Evolutionary conservation across 1,140 invertebrate genomes (phyloP).

Genomic region (Eulimnadia texana): DNA sequence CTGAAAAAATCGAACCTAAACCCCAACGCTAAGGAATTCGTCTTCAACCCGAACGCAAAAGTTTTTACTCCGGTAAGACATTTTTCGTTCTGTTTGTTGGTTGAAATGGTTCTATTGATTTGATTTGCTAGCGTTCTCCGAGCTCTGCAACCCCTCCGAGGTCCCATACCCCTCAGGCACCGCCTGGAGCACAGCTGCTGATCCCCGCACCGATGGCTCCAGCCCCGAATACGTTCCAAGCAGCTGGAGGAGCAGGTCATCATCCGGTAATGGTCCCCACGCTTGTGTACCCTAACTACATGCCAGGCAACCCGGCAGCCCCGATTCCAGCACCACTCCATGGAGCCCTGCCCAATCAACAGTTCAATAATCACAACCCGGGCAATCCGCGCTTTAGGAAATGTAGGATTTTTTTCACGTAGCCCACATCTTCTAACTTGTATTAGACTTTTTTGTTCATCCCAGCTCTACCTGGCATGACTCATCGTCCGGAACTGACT

Average conservation of each 20-base stretch:
- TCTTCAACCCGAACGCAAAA: slow-evolving; percentile 65
- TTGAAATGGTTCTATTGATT: no score
- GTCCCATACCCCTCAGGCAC: slow-evolving; percentile 71
- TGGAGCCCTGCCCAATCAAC: no score
- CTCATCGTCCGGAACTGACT: slow-evolving; percentile 42
- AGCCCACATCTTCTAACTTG: no score
- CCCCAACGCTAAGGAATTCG: slow-evolving; percentile 76
- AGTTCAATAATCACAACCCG: neutral
- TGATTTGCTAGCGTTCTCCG: slow-evolving; percentile 37
- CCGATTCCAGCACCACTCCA: no score
- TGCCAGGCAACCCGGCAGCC: slow-evolving; percentile 21
- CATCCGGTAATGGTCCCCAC: slow-evolving; percentile 30
- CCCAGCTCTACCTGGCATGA: slow-evolving; percentile 35
- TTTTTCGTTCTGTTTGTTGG: slow-evolving; percentile 14
- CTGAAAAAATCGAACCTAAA: slow-evolving; percentile 66
- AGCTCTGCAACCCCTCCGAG: slow-evolving; percentile 49
- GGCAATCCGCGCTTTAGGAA: neutral
- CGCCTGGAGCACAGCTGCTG: slow-evolving; percentile 31
- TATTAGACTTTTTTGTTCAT: no score
- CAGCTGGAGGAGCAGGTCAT: slow-evolving; percentile 15
- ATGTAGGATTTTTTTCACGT: neutral
- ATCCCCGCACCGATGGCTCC: slow-evolving; percentile 26
- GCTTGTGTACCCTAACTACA: slow-evolving; percentile 30
- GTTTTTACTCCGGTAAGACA: slow-evolving; percentile 63
- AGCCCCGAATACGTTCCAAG: slow-evolving; percentile 16